phyloP scores from a whole-genome alignment of 2,113 vertebrate species.

The Regulus satrapa region DNA sequence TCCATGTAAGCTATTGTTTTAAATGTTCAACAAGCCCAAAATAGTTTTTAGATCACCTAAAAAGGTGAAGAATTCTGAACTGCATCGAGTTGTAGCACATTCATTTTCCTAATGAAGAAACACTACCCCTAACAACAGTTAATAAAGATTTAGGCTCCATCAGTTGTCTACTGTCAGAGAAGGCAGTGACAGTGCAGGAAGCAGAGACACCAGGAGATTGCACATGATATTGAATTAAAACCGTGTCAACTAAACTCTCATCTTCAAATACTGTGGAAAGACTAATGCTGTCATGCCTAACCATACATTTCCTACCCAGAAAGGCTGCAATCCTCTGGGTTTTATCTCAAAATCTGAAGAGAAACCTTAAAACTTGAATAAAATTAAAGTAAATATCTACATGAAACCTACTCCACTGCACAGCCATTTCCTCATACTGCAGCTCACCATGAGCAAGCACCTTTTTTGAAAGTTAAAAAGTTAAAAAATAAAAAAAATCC shows the following conservation, averaged over 20 bases:
- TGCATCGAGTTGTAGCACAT: background rate
- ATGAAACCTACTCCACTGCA: background rate
- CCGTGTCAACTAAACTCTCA: background rate
- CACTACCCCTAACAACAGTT: background rate
- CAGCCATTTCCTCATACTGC: background rate
- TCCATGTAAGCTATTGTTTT: background rate
- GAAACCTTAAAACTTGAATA: background rate
- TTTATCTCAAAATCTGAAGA: background rate
- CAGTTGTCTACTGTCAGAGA: background rate
- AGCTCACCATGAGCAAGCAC: background rate
- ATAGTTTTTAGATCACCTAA: background rate
- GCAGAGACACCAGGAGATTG: rapidly evolving
- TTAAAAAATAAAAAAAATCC: background rate
- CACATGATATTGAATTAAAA: background rate
- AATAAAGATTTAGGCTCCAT: background rate
- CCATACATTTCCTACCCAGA: background rate
- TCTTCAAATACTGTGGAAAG: background rate
- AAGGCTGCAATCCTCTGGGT: background rate
- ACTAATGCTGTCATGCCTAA: background rate
- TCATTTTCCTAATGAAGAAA: background rate
- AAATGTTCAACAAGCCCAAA: background rate
- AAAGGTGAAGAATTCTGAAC: background rate
- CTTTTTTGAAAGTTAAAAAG: background rate
- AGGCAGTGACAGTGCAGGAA: background rate
- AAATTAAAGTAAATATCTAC: background rate